Conservation (phyloP, 2,113 vertebrate genomes). For the Colossoma macropomum region DNA sequence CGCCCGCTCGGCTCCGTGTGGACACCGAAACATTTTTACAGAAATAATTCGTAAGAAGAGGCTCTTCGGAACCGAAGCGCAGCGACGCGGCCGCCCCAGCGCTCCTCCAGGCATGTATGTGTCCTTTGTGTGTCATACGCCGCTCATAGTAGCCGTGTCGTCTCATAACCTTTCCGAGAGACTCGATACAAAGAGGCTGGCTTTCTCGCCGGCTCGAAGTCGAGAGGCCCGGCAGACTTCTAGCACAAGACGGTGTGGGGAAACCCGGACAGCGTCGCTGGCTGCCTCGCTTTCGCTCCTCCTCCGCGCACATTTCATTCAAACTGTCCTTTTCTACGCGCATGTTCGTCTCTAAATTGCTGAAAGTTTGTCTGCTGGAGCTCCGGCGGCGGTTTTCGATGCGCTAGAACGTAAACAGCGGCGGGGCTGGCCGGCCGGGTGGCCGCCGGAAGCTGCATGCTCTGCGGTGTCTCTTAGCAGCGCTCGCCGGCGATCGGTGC, state of each 20-base stretch:
- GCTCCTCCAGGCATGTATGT: conserved; percentile 47
- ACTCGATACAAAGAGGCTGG: conserved; percentile 71
- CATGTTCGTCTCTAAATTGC: too few species aligned
- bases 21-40: conserved; percentile 36
- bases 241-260: background rate
- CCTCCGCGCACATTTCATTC: too few species aligned
- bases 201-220: conserved; percentile 76
- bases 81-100: conserved; percentile 4
- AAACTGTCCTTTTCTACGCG: too few species aligned
- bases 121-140: background rate
- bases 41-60: conserved; percentile 35
- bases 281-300: too few species aligned
- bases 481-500: conserved; percentile 70
- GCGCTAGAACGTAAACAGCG: background rate
- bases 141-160: background rate
- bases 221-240: conserved; percentile 71
- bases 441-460: conserved; percentile 70
- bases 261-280: background rate
- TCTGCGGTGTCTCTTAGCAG: conserved; percentile 81
- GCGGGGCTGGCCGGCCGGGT: conserved; percentile 62
- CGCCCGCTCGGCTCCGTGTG: conserved; percentile 34
- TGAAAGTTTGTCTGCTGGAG: too few species aligned
- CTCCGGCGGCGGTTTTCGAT: background rate
- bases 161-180: conserved; percentile 32
- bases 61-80: conserved; percentile 12